phyloP scores from a whole-genome alignment of 2,797 vertebrate genomes.

The Sebastes cheni region DNA sequence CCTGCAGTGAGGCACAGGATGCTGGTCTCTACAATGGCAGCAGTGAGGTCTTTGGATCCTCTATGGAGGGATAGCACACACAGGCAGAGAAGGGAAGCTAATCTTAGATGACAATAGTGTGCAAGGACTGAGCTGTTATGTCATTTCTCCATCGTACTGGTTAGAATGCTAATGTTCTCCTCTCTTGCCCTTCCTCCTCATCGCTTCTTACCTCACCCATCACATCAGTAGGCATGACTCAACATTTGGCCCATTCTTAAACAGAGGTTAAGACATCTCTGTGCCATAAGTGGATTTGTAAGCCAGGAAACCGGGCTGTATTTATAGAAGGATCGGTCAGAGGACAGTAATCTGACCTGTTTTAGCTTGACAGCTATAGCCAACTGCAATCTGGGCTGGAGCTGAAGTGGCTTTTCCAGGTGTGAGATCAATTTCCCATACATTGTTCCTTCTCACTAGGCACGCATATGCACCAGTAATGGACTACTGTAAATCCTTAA shows the following conservation, averaged over 20 bases:
- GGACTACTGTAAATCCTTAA: conserved; percentile 51
- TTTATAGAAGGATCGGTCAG: conserved; percentile 61
- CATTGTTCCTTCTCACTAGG: conserved; percentile 8
- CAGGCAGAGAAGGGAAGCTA: conserved; percentile 45
- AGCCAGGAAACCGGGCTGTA: conserved; percentile 56
- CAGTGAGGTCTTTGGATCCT: conserved; percentile 42
- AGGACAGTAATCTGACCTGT: conserved; percentile 50
- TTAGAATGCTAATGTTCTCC: conserved; percentile 41
- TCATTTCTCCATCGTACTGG: conserved; percentile 38
- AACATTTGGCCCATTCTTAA: conserved; percentile 40
- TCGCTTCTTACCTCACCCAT: conserved; percentile 26
- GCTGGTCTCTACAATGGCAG: conserved; percentile 55
- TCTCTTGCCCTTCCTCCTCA: conserved; percentile 6
- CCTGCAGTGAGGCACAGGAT: conserved; percentile 61
- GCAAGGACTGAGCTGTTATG: conserved; percentile 52
- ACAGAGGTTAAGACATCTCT: conserved; percentile 44
- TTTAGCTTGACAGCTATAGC: conserved; percentile 45
- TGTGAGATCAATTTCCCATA: conserved; percentile 48
- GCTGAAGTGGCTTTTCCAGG: conserved; percentile 42
- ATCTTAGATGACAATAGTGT: conserved; percentile 61
- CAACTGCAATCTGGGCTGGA: conserved; percentile 19
- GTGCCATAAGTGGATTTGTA: conserved; percentile 69
- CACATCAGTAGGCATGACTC: conserved; percentile 25
- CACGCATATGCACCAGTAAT: conserved; percentile 41
- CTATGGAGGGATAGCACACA: conserved; percentile 25